phyloP scores from a whole-genome alignment of 2,888 invertebrate species.

The Mechanitis mazaeus region DNA sequence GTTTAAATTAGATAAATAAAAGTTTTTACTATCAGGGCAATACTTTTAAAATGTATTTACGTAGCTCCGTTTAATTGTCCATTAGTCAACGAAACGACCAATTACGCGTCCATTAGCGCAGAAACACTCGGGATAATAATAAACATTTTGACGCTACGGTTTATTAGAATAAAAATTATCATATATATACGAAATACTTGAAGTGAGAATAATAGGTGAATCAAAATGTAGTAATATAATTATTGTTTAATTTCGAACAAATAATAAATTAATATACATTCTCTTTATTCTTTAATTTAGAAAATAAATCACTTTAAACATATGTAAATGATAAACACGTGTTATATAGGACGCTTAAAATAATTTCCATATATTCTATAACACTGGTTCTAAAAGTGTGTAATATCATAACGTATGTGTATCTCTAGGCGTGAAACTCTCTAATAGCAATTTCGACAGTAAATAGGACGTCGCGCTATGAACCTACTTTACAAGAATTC shows the following conservation, averaged over 20 bases:
- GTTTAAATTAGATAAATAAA: conserved; percentile 12
- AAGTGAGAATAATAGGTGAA: no score
- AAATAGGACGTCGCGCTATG: conserved; percentile 41
- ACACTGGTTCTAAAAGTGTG: not conserved
- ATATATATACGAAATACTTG: no score
- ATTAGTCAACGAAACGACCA: conserved; percentile 72
- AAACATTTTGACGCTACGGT: conserved; percentile 12
- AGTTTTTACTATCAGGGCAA: conserved; percentile 29
- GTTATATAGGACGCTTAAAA: no score
- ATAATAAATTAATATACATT: no score
- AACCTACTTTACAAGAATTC: conserved; percentile 36
- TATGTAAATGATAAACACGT: no score
- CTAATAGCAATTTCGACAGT: conserved; percentile 68
- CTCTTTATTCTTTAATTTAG: no score
- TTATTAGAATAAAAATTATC: not conserved
- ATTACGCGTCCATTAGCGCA: conserved; percentile 67
- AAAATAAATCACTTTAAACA: no score
- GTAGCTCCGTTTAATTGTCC: conserved; percentile 58
- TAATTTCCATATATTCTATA: no score
- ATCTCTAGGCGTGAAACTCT: conserved; percentile 54
- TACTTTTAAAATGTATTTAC: conserved; percentile 33
- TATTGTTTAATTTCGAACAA: no score
- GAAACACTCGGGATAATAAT: conserved; percentile 27
- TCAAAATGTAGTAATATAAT: no score
- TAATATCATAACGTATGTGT: conserved; percentile 20